Percentiles rank a stretch among this genome's conserved stretches.
Conservation (phyloP, 2,888 invertebrate genomes). For the Melolontha melolontha region DNA sequence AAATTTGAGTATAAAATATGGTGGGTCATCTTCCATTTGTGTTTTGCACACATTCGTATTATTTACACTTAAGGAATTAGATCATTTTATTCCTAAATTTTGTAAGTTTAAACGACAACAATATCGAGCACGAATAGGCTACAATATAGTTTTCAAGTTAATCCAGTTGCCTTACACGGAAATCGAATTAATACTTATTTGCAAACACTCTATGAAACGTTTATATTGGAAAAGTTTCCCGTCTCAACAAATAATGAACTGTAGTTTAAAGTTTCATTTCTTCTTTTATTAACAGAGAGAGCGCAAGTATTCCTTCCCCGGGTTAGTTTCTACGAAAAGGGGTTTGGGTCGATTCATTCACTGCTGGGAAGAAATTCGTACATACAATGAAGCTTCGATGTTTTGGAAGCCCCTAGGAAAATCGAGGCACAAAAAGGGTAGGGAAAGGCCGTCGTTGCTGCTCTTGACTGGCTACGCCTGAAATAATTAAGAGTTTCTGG, state of each 20-base stretch:
- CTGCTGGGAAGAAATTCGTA: constrained; percentile 32
- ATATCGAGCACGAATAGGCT: constrained; percentile 3
- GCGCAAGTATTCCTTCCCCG: constrained; percentile 9
- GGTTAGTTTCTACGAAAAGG: constrained; percentile 25
- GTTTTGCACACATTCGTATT: no score
- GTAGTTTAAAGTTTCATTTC: constrained; percentile 43
- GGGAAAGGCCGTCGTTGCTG: constrained; percentile 22
- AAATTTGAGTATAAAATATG: no score
- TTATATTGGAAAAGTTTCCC: constrained; percentile 45
- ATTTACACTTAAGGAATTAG: no score
- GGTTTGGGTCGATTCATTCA: constrained; percentile 29
- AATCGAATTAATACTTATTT: constrained; percentile 44
- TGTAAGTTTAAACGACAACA: background rate
- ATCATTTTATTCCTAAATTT: background rate
- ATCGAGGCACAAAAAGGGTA: constrained; percentile 31
- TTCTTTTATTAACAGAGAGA: constrained; percentile 35
- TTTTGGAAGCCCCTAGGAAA: constrained; percentile 28
- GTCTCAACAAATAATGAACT: constrained; percentile 41
- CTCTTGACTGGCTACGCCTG: constrained; percentile 25
- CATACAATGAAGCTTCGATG: constrained; percentile 26
- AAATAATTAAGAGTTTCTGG: constrained; percentile 42
- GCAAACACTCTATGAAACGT: constrained; percentile 39
- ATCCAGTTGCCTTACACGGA: constrained; percentile 30
- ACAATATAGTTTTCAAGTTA: constrained; percentile 26
- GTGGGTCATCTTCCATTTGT: no score